Conservation (phyloP, 1,140 invertebrate genomes). For the Zaprionus kolodkinae region DNA sequence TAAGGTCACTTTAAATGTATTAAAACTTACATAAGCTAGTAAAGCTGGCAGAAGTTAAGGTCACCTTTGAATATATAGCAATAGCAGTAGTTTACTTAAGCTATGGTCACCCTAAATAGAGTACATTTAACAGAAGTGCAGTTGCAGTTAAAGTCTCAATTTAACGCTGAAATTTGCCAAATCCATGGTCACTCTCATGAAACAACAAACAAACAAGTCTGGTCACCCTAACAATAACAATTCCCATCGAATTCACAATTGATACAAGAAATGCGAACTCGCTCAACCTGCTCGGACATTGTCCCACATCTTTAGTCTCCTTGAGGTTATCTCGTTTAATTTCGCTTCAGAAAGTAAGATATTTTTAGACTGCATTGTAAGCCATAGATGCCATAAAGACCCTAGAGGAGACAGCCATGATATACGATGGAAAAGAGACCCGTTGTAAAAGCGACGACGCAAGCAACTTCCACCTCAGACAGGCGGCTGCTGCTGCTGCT, state of each 20-base stretch:
- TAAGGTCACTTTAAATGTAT: too few relatives aligned
- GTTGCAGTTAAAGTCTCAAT: too few relatives aligned
- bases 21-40: too few relatives aligned
- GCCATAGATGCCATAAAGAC: background rate
- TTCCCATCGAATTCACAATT: too few relatives aligned
- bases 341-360: background rate
- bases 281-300: background rate
- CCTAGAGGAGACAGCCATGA: conserved; percentile 12
- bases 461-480: conserved; percentile 65
- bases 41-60: background rate
- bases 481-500: background rate
- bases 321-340: background rate
- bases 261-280: background rate
- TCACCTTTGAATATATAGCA: background rate
- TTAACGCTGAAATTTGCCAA: too few relatives aligned
- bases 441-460: conserved; percentile 71
- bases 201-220: too few relatives aligned
- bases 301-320: background rate
- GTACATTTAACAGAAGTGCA: too few relatives aligned
- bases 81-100: background rate
- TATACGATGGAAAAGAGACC: conserved; percentile 44
- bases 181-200: too few relatives aligned
- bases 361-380: conserved; percentile 2
- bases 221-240: too few relatives aligned
- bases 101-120: background rate